Base-by-base conservation (phyloP, 2,797 vertebrate species). In the Phrynocephalus forsythii region DNA sequence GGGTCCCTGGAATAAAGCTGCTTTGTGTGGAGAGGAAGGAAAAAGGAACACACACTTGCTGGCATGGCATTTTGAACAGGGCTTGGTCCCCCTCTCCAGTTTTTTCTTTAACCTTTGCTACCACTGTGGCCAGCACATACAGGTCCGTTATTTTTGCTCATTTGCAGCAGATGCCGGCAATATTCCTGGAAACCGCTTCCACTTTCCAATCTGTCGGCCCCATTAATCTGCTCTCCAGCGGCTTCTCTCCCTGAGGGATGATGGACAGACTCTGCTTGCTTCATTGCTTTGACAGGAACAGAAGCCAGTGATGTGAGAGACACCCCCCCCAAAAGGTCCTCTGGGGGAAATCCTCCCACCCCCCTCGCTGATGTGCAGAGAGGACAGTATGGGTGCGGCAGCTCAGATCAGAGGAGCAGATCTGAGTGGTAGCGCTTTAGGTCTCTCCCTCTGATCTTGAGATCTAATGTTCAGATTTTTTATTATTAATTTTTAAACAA, bases 151-250 rank as follows among this genome's bases (percentile, higher is more conserved):
- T 82, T 78, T 86, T 86, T 89, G 79, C 72, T 78, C 20, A 7
- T 0, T 18, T 63, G 88, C 79, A 78, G 52, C 79, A 82, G 72
- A 82, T 48, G 79, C 84, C 66, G 0, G 10, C 71, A 50, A 63
- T 82, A 77, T 82, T 85, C 88, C 84, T 86, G 79, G 84, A 82
- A 86, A 56, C 63, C 8, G 1, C 3, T 30, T 44, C 48, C 22
- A 10, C 71, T 48, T 60, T 76, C 71, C 24, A 79, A 76, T 77
- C 83, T 76, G 83, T 85, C 78, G 7, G 3, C 20, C 48, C 56
- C 83, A 44, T 76, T 85, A 44, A 85, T 88, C 83, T 80, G 48
- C 60, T 33, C 24, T 50, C 3, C 13, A 56, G 6, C 24, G 0
- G 71, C 30, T 67, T 16, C 24, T 82, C 71, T n/a, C 69, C 78